These are phyloP conservation scores for Sitta carolinensis DNA, from an alignment of 2,797 vertebrate species.

Conservation along the genomic window DNA sequence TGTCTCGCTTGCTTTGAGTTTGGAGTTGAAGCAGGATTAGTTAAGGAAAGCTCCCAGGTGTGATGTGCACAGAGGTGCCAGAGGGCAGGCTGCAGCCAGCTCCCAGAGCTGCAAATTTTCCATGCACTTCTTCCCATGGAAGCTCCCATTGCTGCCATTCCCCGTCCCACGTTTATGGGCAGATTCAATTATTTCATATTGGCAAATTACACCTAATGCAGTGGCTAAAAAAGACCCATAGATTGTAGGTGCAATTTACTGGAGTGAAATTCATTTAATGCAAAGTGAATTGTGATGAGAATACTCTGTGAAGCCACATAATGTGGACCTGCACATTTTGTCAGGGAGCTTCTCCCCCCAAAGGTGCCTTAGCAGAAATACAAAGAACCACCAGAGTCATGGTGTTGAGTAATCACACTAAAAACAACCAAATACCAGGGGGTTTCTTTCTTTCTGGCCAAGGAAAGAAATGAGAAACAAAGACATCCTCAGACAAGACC, in stretches of 20 bases:
- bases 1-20: background rate
- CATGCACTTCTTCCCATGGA: rapidly evolving
- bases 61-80: background rate
- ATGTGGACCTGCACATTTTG: background rate
- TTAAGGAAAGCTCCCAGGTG: background rate
- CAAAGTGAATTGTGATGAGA: background rate
- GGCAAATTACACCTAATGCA: background rate
- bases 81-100: slow-evolving; percentile 3
- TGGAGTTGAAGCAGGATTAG: background rate
- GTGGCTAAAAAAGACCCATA: background rate
- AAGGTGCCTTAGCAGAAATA: background rate
- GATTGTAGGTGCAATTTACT: background rate
- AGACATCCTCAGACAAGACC: background rate
- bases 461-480: background rate
- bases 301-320: background rate
- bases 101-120: background rate
- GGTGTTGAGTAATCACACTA: background rate
- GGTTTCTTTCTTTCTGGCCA: background rate
- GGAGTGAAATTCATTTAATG: background rate
- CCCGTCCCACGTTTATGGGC: background rate
- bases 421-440: background rate
- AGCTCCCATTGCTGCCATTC: background rate
- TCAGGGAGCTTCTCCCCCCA: background rate
- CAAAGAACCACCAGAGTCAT: background rate
- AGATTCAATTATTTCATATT: background rate